Conservation (phyloP, 2,113 vertebrate genomes). For the Hippocampus barbouri region DNA sequence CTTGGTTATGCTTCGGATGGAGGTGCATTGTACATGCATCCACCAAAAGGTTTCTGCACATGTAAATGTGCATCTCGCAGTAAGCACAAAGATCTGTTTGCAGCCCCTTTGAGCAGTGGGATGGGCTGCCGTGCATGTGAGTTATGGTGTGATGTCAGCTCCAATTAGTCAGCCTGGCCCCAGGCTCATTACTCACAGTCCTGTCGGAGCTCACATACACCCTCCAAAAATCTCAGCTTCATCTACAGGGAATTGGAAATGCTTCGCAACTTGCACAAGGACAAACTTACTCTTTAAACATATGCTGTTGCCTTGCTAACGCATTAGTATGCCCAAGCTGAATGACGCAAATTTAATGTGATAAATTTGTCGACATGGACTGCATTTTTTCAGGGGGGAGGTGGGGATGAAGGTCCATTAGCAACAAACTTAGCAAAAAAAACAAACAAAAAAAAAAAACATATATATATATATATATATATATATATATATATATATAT, state of each 20-base stretch:
- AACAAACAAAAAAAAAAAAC: no score
- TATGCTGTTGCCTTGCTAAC: conserved; percentile 27
- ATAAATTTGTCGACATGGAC: background rate
- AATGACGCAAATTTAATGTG: conserved; percentile 7
- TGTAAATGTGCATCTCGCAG: background rate
- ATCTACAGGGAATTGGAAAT: conserved; percentile 23
- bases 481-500: no score
- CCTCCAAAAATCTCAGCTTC: conserved; percentile 30
- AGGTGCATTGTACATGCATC: no score
- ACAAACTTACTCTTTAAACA: conserved; percentile 28
- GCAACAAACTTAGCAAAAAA: background rate
- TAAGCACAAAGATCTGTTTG: background rate
- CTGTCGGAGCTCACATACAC: conserved; percentile 45
- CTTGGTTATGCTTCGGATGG: background rate
- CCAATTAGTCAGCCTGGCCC: conserved; percentile 63
- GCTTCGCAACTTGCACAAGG: conserved; percentile 55
- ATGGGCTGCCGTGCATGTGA: conserved; percentile 30
- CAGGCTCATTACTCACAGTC: conserved; percentile 65
- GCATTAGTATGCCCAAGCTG: conserved; percentile 10
- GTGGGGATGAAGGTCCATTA: background rate
- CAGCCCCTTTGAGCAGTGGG: conserved; percentile 26
- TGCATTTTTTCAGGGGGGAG: background rate
- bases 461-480: no score
- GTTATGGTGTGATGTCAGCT: conserved; percentile 64
- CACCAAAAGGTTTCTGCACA: background rate